Evolutionary conservation across 1,140 invertebrate species (phyloP), one percentile per base, ranked within the genome.

Genomic region (Stegodyphus dumicola): DNA sequence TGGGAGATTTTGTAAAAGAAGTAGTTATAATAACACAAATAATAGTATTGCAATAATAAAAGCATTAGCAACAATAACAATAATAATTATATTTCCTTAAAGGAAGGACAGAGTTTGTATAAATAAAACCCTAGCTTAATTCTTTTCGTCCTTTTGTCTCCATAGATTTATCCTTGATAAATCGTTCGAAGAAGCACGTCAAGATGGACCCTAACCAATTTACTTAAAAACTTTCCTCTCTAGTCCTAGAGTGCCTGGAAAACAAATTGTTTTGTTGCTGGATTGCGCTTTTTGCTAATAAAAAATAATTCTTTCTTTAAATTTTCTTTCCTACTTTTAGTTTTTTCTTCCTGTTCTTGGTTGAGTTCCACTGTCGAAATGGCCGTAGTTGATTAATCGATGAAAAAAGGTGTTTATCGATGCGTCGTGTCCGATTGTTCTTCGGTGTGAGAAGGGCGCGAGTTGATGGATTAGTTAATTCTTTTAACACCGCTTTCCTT

Each of bases 231-330:
- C 81, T 85, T 85, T 77, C 71, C 56, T 33, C 73, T 53, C 54
- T 73, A 85, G 71, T 33, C 80, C 18, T 49, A 11, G 52, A 69
- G 56, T 6, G 13, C 33, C 33, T 0, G 52, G 81, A 76, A 85
- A 85, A 85, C 81, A 85, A 85, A 85, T 85, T 85, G 81, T 85
- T 85, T 85, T 76, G 81, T 85, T 83, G 80, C 80, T 60, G 75
- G 77, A 71, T 83, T 60, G 15, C 80, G 70, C 71, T 83, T 73
- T 33, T 66, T 74, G 54, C 73, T 85, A 85, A 85, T 85, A 85
- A 85, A 85, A 85, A 85, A 77, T 77, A 85, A 85, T 85, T 85
- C 81, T 76, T 75, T 60, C 65, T 65, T 49, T 76, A 70, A 70
- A 66, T 85, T 77, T 69, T 15, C 73, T 33, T 53, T 33, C 48